These are phyloP conservation scores for Xiphophorus maculatus DNA, from an alignment of 2,113 vertebrate species.

Conservation along the genomic window DNA sequence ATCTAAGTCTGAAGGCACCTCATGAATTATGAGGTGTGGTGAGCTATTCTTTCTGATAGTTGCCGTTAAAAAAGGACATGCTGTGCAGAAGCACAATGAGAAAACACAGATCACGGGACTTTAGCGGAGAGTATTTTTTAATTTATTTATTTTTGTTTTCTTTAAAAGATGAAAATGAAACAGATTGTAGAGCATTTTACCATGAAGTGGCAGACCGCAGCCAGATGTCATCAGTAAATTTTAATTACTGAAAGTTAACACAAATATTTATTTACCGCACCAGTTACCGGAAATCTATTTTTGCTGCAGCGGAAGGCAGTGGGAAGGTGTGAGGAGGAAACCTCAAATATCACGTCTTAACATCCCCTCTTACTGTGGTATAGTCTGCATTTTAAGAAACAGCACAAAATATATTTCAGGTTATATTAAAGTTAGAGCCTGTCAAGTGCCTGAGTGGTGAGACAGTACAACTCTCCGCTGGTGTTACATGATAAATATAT, in stretches of 20 bases:
- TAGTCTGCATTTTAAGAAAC: not conserved
- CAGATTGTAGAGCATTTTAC: not conserved
- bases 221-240: not conserved
- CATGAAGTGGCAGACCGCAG: not conserved
- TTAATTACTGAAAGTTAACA: not conserved
- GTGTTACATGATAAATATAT: constrained; percentile 21
- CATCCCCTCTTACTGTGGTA: not conserved
- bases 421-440: not conserved
- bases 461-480: not conserved
- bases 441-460: not conserved
- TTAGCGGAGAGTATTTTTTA: not conserved
- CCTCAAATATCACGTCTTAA: not conserved
- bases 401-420: not conserved
- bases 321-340: not conserved
- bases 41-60: not conserved
- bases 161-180: not conserved
- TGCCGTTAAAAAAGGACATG: not conserved
- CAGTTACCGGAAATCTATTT: not conserved
- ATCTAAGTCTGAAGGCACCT: not conserved
- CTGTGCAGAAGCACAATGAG: not conserved
- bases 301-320: not conserved
- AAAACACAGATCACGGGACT: not conserved
- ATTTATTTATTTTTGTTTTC: not conserved
- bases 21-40: too few relatives aligned
- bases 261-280: not conserved